Evolutionary conservation across 2,113 vertebrate species (phyloP), one percentile per base, ranked within the genome.

Genomic region (Hippocampus comes): DNA sequence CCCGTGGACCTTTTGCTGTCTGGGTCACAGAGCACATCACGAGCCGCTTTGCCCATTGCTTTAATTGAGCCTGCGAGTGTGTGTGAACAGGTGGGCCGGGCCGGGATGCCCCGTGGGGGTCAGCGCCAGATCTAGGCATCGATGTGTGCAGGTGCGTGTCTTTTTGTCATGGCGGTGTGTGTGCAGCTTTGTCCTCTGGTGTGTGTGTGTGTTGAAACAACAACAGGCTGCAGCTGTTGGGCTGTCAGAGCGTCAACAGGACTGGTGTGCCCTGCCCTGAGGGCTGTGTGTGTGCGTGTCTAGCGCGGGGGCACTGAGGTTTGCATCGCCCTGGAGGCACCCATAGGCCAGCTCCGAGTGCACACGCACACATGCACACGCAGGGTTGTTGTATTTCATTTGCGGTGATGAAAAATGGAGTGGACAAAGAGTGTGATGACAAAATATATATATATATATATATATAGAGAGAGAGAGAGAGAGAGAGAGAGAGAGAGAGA

Each of bases 21-120:
- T 85, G 85, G 85, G 86, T 90, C 86, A 90, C 83, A 84, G 78
- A 84, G 82, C 86, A 76, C 83, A 87, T 90, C 86, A 87, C 83
- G 83, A 83, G 83, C 77, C 48, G 79, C 85, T 86, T 88, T 75
- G 84, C 78, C 63, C 66, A 90, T 90, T 88, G 84, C 79, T 88
- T 89, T 90, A 88, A 89, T 88, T 89, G 83, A 80, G 82, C 73
- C 78, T 68, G 78, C 48, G 30, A 4, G 57, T 51, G 73, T 73
- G 59, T 67, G 70, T 71, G 85, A 88, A 89, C 86, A 90, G 88
- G 87, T 90, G 87, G 86, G 77, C 73, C 65, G 80, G 75, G 78
- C 74, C 67, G 75, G 83, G 87, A 78, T 72, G 75, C 73, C 81
- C 84, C 80, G 85, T 68, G 73, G 85, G 83, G 86, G 82, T 88